Evolutionary conservation across 2,888 invertebrate species (phyloP), one percentile per base, ranked within the genome.

Genomic region (Branchinecta sandiegonensis): DNA sequence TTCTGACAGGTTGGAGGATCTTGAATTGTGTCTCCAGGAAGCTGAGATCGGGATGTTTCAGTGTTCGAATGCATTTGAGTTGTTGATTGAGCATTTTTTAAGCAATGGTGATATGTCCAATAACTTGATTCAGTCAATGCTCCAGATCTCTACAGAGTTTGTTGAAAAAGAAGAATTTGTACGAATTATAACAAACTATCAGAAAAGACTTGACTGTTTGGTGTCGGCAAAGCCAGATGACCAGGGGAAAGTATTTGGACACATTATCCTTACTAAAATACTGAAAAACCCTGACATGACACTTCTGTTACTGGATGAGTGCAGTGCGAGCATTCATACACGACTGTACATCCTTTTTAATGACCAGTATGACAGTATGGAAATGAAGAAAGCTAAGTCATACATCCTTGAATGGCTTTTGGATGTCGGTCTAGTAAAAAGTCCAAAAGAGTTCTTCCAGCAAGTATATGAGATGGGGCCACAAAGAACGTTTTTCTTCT

Each of bases 401-500:
- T 14, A 56, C n/a, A 14, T 56, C 8, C 56, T 56, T 56, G 56
- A 56, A 17, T 56, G 56, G 56, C 17, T 56, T 56, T 17, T 56
- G 17, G 56, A 56, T 10, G 17, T 56, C 9, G n/a, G 56, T 56
- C 17, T 56, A 9, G 8, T 8, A 10, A 56, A 8, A n/a, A 56
- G 17, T 14, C 14, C 56, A 8, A 56, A 56, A 56, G 56, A 56
- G 17, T 17, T 56, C 56, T 56, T 56, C 56, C n/a, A n/a, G n/a
- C 14, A 56, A 10, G 56, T 56, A 17, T 56, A 14, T 9, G 17
- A 56, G 2, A n/a, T 14, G 8, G 56, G 17, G 17, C 11, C 56
- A 9, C 14, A 66, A 5, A 66, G 46, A 37, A 13, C 47, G 23
- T 11, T 13, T n/a, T 13, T 69, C 71, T 66, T 46, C 67, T 70